Conservation (phyloP, 2,113 vertebrate genomes). For the Carlito syrichta region DNA sequence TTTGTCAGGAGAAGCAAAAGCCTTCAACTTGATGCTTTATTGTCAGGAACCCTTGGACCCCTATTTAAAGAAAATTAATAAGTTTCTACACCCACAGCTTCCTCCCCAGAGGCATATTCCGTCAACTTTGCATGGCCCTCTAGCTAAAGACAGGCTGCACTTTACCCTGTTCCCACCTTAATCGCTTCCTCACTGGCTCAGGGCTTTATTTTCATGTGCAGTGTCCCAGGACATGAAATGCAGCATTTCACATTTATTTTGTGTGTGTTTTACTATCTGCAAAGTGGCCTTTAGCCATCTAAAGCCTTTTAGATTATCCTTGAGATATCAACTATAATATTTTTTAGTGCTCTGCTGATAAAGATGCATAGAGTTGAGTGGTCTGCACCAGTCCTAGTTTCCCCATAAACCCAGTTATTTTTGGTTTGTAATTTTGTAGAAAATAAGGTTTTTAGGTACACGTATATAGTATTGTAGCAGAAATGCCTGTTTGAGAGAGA, state of each 20-base stretch:
- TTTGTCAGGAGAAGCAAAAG: neutral
- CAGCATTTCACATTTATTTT: neutral
- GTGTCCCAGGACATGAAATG: neutral
- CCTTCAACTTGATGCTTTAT: neutral
- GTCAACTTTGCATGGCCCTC: neutral
- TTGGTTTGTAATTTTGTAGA: neutral
- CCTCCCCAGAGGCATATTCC: neutral
- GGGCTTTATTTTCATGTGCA: neutral
- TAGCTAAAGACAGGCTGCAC: neutral
- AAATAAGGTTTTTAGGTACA: neutral
- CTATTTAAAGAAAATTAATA: constrained; percentile 6
- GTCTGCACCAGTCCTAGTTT: neutral
- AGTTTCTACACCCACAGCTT: neutral
- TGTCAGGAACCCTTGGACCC: neutral
- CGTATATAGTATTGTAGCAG: neutral
- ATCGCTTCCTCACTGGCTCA: neutral
- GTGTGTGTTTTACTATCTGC: neutral
- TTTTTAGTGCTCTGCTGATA: neutral
- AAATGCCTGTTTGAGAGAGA: neutral
- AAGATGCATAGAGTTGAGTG: neutral
- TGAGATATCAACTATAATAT: neutral
- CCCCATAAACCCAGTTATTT: neutral
- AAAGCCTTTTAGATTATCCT: neutral
- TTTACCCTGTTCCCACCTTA: neutral
- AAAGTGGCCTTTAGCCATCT: neutral